These are phyloP conservation scores for Heliconius erato DNA, from an alignment of 2,888 invertebrate species.

Conservation along the genomic window DNA sequence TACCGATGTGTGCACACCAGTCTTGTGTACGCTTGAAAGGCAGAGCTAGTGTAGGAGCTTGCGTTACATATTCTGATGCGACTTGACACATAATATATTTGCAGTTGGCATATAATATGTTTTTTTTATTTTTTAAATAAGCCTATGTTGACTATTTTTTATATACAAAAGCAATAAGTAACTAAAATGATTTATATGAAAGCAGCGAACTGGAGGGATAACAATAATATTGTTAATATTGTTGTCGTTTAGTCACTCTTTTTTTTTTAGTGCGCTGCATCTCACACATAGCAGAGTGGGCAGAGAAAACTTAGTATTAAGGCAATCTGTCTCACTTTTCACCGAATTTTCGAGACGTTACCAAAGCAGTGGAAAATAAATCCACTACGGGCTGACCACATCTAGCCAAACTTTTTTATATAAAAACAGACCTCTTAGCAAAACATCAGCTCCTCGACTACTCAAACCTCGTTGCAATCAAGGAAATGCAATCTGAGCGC, in stretches of 20 bases:
- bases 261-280: no score
- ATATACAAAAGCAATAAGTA: neutral
- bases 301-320: no score
- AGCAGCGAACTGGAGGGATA: no score
- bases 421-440: neutral
- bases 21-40: slow-evolving; percentile 28
- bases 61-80: neutral
- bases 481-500: slow-evolving; percentile 62
- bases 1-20: slow-evolving; percentile 39
- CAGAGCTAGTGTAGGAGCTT: slow-evolving; percentile 16
- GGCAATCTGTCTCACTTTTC: no score
- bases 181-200: no score
- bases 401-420: neutral
- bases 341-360: no score
- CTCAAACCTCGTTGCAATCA: slow-evolving; percentile 51
- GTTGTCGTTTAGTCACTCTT: no score
- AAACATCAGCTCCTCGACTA: slow-evolving; percentile 41
- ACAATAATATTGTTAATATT: no score
- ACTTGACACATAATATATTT: neutral
- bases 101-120: neutral
- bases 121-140: neutral
- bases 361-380: no score
- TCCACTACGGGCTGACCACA: no score
- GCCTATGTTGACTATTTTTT: neutral
- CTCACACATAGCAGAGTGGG: no score